These are phyloP conservation scores for Tanypteryx hageni DNA, from an alignment of 2,888 invertebrate genomes.

Conservation along the genomic window DNA sequence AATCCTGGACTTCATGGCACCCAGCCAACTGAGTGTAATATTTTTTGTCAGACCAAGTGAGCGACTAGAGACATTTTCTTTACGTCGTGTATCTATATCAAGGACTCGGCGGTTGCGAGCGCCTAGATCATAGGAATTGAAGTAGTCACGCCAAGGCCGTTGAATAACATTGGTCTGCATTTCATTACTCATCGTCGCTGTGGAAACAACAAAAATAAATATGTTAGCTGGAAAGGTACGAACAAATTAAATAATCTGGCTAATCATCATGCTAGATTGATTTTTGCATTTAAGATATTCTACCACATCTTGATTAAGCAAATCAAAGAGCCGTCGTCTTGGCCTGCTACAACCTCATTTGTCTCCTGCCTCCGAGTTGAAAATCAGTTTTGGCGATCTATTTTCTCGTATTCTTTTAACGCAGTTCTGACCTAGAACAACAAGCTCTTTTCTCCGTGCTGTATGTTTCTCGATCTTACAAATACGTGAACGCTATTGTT, in stretches of 20 bases:
- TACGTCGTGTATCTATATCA: slow-evolving; percentile 24
- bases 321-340: not conserved
- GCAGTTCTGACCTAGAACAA: not conserved
- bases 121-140: not conserved
- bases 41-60: not conserved
- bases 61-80: not conserved
- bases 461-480: no score
- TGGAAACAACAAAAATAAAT: not conserved
- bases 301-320: not conserved
- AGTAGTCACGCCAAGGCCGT: slow-evolving; percentile 43
- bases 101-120: slow-evolving; percentile 3
- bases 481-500: no score
- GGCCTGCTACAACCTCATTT: not conserved
- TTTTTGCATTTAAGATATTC: not conserved
- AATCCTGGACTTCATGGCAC: no score
- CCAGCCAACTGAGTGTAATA: not conserved
- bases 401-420: not conserved
- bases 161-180: slow-evolving; percentile 42
- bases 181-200: slow-evolving; percentile 11
- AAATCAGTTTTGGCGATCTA: not conserved
- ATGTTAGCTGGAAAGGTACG: not conserved
- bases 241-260: not conserved
- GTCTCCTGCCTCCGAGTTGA: not conserved
- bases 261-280: not conserved
- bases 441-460: no score